Base-by-base conservation (phyloP, 2,113 vertebrate species). In the Blennius ocellaris region DNA sequence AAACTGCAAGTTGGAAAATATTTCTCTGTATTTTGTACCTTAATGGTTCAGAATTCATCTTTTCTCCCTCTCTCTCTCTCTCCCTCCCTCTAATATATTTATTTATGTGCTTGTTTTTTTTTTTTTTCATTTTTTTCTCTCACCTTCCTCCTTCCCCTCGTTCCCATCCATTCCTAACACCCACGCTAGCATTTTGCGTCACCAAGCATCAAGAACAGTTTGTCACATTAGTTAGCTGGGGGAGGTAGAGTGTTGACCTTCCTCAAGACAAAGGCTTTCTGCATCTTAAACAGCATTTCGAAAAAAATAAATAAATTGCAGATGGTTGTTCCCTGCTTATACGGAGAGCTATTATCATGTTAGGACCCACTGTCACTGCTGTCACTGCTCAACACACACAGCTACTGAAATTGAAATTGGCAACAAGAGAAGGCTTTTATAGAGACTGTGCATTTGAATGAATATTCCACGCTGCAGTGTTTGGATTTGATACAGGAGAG, bases 271-370 rank as follows among this genome's bases (percentile, higher is more conserved):
- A 72, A 83, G 71, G 62, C 73, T 73, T 54, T 77, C 79, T 87
- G 89, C 81, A 90, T 87, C 73, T 84, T 80, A 87, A 91, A 67
- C 69, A 89, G 85, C 61, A 17, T 76, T 30, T 30, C 21, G 21
- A 30, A 30, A 30, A 30, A 30, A 30, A 30, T 2, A 30, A 7
- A 38, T 48, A 41, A 68, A 80, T 65, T 73, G 67, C 78, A 81
- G 75, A 85, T 69, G 81, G 86, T 44, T 56, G 44, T 43, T n/a
- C 11, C 57, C 61, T 75, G 69, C 65, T 77, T 80, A 74, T 80
- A 62, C 77, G 68, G 63, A 54, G 59, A 70, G 61, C 75, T 61
- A 77, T 87, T 85, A 84, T 76, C 53, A 73, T 61, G 52, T 82
- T 69, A 54, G 58, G 56, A 73, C 71, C 58, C 68, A 49, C 71